Conservation (phyloP, 2,113 vertebrate genomes). For the Apteryx mantelli region DNA sequence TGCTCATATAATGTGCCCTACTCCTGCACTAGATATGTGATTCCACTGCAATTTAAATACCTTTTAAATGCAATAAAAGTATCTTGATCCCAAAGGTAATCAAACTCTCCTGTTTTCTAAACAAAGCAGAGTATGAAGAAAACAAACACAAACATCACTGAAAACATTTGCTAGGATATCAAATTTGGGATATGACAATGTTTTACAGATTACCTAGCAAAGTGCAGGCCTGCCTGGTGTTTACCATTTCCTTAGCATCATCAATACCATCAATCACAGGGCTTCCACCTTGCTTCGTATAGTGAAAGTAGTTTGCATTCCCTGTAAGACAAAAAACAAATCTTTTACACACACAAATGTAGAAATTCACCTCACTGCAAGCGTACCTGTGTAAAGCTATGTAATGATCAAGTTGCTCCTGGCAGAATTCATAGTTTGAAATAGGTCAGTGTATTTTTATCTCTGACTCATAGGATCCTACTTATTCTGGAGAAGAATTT, state of each 20-base stretch:
- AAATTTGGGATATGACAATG: background rate
- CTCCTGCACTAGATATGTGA: background rate
- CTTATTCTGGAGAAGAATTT: background rate
- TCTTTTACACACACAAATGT: background rate
- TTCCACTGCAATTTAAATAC: background rate
- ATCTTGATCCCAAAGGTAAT: background rate
- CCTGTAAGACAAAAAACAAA: constrained; percentile 70
- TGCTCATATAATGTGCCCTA: background rate
- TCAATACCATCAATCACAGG: constrained; percentile 92
- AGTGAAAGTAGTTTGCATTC: constrained; percentile 87
- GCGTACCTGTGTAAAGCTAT: background rate
- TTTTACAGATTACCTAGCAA: constrained; percentile 86
- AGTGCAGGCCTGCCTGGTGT: constrained; percentile 90
- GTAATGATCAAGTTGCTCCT: background rate
- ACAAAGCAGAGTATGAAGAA: background rate
- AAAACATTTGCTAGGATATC: background rate
- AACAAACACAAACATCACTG: background rate
- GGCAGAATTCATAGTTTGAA: background rate
- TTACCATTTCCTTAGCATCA: constrained; percentile 90
- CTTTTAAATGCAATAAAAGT: background rate
- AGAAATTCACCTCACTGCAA: background rate
- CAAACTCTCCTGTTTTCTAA: background rate
- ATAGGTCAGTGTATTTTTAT: background rate
- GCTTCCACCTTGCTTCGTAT: constrained; percentile 92
- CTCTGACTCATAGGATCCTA: background rate